phyloP scores from a whole-genome alignment of 2,113 vertebrate species.

The Poeciliopsis retropinna region DNA sequence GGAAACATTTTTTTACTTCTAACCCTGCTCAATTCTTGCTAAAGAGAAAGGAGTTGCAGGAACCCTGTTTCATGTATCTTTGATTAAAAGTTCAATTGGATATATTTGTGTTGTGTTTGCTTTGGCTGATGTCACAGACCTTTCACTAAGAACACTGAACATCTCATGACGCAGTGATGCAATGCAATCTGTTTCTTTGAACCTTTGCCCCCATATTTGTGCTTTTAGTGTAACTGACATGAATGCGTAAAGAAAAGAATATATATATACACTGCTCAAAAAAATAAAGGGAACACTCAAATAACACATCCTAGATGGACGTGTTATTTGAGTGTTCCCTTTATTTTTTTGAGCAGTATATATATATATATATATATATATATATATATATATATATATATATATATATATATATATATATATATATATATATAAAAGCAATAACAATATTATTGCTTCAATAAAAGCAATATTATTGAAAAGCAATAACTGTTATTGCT shows the following conservation, averaged over 20 bases:
- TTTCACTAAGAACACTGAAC: background rate
- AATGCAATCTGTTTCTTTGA: background rate
- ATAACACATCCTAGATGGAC: no score
- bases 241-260: no score
- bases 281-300: no score
- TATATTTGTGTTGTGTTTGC: background rate
- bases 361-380: no score
- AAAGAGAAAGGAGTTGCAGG: background rate
- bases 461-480: no score
- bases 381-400: no score
- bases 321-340: no score
- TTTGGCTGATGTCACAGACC: background rate
- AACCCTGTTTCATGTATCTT: background rate
- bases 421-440: no score
- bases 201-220: background rate
- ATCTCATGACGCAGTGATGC: background rate
- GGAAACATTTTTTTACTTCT: background rate
- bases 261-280: no score
- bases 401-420: no score
- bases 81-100: background rate
- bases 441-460: no score
- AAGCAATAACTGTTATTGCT: background rate
- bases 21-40: background rate
- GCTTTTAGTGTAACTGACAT: background rate
- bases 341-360: no score